These are phyloP conservation scores for Spheniscus humboldti DNA, from an alignment of 2,797 vertebrate species.

Conservation along the genomic window DNA sequence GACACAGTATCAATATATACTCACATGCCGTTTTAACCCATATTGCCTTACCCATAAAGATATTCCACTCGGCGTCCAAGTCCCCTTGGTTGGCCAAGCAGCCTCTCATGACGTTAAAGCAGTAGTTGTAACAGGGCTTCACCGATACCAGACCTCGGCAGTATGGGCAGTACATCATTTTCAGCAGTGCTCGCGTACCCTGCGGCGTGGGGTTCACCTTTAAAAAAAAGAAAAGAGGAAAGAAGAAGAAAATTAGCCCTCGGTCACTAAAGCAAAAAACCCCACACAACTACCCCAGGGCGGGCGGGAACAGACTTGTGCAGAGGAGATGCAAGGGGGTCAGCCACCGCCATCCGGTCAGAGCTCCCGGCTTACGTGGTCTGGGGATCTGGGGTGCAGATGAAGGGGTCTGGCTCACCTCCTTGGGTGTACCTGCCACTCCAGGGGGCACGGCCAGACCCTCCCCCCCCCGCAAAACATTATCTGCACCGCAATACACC, in stretches of 20 bases:
- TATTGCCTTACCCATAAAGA: slow-evolving; percentile 87
- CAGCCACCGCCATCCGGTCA: accelerated
- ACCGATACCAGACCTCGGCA: slow-evolving; percentile 89
- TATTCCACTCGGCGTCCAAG: slow-evolving; percentile 94
- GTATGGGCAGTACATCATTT: slow-evolving; percentile 95
- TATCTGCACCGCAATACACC: too few species aligned
- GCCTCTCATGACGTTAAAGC: slow-evolving; percentile 94
- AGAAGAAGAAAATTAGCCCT: neutral
- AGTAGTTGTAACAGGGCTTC: slow-evolving; percentile 97
- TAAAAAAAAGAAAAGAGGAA: neutral
- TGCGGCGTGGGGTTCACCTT: slow-evolving; percentile 90
- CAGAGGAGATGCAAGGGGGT: accelerated
- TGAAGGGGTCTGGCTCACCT: neutral
- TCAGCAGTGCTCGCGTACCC: slow-evolving; percentile 87
- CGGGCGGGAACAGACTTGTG: neutral
- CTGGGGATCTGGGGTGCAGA: neutral
- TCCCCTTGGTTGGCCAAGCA: slow-evolving; percentile 96
- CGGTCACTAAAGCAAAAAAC: neutral
- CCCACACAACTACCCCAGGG: accelerated
- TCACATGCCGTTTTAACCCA: neutral
- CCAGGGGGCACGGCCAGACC: accelerated
- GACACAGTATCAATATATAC: neutral
- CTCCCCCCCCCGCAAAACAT: neutral
- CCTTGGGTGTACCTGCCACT: neutral
- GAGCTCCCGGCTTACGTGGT: accelerated